Base-by-base conservation (phyloP, 2,113 vertebrate species). In the Macroglossus sobrinus region DNA sequence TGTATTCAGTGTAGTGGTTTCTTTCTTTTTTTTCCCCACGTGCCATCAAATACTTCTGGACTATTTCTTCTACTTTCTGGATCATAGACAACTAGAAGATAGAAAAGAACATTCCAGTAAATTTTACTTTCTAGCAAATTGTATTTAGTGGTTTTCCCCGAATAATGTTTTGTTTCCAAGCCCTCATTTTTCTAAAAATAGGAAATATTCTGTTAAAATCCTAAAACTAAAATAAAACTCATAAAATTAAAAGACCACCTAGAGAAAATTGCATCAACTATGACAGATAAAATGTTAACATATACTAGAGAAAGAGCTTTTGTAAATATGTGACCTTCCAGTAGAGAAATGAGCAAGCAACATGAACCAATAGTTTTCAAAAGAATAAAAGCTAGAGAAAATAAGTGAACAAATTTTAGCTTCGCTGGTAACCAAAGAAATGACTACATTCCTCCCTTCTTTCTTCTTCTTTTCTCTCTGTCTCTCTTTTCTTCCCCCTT, bases 111-210 rank as follows among this genome's bases (percentile, higher is more conserved):
- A 40, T 68, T 79, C 50, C 28, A 72, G 18, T 61, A 69, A 38
- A 71, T 85, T 88, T 57, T 81, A 26, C 66, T 81, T 71, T 86
- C 68, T 88, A 93, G 74, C 30, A 85, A 95, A 76, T 86, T 57
- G 2, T 45, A 50, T 21, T 8, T 57, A 72, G 55, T 75, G 21
- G 0, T n/a, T 92, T 72, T 72, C 3, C 53, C 57, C 1, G 2
- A 68, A 6, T 74, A 50, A 45, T 38, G 3, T 71, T 71, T 82
- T 71, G 30, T 19, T 75, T 28, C 5, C 26, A 50, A 38, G n/a
- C 43, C 47, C 7, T 69, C 30, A 68, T 30, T 33, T 76, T 80
- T 47, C 5, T 79, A 84, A 84, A 38, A 22, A 43, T 80, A 88
- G 35, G 69, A 79, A 92, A 64, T 59, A 22, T 59, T 72, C 59